Evolutionary conservation across 2,888 invertebrate genomes (phyloP).

Genomic region (Tenodera sinensis): DNA sequence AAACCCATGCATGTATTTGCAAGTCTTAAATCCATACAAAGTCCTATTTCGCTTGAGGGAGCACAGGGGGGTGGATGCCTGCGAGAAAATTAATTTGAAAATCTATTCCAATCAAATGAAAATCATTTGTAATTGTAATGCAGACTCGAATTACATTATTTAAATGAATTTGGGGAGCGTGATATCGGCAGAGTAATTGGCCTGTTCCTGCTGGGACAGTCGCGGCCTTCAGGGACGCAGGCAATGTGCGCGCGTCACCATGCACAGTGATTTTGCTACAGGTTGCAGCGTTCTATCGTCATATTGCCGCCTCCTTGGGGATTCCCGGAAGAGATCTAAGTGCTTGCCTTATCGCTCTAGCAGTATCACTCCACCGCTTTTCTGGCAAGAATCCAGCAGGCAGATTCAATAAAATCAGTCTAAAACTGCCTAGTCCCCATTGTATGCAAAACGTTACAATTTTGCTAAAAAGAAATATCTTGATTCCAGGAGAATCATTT

Average conservation of each 20-base stretch:
- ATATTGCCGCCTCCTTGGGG: background rate
- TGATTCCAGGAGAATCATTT: too few species aligned
- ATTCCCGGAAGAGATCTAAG: background rate
- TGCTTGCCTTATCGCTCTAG: background rate
- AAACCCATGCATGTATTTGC: background rate
- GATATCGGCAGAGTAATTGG: background rate
- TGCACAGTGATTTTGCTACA: background rate
- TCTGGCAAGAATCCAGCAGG: too few species aligned
- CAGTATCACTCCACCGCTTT: too few species aligned
- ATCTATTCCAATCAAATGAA: conserved; percentile 13
- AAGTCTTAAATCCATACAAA: background rate
- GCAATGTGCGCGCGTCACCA: background rate
- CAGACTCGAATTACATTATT: conserved; percentile 5
- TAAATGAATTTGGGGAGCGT: background rate
- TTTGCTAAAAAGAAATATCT: too few species aligned
- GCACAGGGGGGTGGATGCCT: background rate
- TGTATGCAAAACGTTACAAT: too few species aligned
- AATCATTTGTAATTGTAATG: conserved; percentile 17
- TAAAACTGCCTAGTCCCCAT: too few species aligned
- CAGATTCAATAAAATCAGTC: too few species aligned
- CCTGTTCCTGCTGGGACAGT: conserved; percentile 1
- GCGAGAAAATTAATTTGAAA: conserved; percentile 11
- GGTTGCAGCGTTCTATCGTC: background rate
- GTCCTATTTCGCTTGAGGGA: background rate
- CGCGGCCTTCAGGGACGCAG: background rate